Conservation (phyloP, 2,797 vertebrate genomes). For the Acipenser oxyrinchus region DNA sequence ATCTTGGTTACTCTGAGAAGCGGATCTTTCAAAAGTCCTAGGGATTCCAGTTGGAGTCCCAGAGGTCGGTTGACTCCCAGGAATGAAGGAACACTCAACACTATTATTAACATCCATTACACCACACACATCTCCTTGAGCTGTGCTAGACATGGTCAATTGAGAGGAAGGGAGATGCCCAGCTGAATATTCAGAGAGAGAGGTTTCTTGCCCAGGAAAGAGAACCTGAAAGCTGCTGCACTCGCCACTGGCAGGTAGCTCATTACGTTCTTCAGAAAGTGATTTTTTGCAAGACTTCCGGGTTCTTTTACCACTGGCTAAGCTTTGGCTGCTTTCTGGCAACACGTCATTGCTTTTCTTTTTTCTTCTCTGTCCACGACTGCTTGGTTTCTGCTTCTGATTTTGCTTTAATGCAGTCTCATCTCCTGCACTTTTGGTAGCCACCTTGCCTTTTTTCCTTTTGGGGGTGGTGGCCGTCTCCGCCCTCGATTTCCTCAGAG, state of each 20-base stretch:
- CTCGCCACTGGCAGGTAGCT: conserved; percentile 37
- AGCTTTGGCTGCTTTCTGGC: conserved; percentile 44
- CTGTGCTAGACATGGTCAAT: conserved; percentile 28
- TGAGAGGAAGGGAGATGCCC: conserved; percentile 57
- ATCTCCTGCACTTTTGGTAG: conserved; percentile 44
- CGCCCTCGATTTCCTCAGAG: conserved; percentile 63
- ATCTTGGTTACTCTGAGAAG: conserved; percentile 21
- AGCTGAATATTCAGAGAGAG: conserved; percentile 30
- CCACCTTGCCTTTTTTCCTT: conserved; percentile 55
- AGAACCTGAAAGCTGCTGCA: conserved; percentile 47
- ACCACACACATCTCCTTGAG: conserved; percentile 14
- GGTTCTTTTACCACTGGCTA: conserved; percentile 35
- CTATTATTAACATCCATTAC: conserved; percentile 46
- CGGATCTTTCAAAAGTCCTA: conserved; percentile 44
- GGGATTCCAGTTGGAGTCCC: conserved; percentile 27
- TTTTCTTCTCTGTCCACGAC: conserved; percentile 51
- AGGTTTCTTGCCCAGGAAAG: conserved; percentile 45
- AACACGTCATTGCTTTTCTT: conserved; percentile 38
- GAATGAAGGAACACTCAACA: conserved; percentile 36
- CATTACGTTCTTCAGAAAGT: conserved; percentile 36
- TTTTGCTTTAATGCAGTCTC: conserved; percentile 55
- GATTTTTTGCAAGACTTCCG: conserved; percentile 47
- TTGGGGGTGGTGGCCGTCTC: conserved; percentile 42
- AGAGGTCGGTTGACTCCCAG: conserved; percentile 54
- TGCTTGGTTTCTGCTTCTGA: conserved; percentile 46